Percentiles rank a stretch among this genome's conserved stretches.
Conservation (phyloP, 2,888 invertebrate genomes). For the Alviniconcha strummeri region DNA sequence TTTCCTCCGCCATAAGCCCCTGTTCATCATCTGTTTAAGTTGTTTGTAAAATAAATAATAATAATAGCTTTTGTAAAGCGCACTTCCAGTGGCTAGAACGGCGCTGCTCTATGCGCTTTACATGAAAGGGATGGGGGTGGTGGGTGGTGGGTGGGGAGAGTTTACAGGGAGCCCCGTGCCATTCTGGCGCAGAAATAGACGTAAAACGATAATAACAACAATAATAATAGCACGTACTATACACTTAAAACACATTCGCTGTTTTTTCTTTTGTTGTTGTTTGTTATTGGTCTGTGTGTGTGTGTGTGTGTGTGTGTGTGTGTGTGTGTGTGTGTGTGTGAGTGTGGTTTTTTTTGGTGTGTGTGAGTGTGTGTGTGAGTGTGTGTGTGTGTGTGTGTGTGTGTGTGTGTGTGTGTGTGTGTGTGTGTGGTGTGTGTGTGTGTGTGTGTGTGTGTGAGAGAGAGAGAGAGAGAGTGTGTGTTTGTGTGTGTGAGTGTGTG, state of each 20-base stretch:
- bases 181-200: too few species aligned
- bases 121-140: background rate
- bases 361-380: slow-evolving; percentile 8
- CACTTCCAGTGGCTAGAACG: too few species aligned
- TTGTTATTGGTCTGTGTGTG: background rate
- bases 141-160: background rate
- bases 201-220: background rate
- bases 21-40: too few species aligned
- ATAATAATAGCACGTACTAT: background rate
- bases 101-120: too few species aligned
- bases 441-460: background rate
- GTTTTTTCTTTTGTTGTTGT: background rate
- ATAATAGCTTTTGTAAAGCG: too few species aligned
- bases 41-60: too few species aligned
- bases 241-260: background rate
- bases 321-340: slow-evolving; percentile 6
- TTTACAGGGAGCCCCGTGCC: too few species aligned
- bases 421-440: background rate
- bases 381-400: slow-evolving; percentile 15
- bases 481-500: background rate
- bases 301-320: slow-evolving; percentile 5
- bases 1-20: too few species aligned
- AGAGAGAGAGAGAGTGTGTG: background rate
- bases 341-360: background rate
- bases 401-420: background rate